phyloP scores from a whole-genome alignment of 2,797 vertebrate species.

The Anabacerthia variegaticeps region DNA sequence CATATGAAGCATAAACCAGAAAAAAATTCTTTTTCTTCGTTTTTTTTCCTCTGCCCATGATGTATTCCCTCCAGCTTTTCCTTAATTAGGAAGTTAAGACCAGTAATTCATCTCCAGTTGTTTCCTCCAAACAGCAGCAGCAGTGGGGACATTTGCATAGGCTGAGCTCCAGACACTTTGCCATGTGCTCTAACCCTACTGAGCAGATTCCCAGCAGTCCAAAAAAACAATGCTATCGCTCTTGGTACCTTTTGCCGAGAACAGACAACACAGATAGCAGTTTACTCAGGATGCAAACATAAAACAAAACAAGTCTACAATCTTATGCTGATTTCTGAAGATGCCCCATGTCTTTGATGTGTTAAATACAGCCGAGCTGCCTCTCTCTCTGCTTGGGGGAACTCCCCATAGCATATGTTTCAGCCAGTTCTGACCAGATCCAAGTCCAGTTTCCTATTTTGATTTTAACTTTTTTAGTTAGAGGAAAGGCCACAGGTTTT shows the following conservation, averaged over 20 bases:
- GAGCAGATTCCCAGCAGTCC: neutral
- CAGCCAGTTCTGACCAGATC: neutral
- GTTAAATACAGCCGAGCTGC: rapidly evolving
- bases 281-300: neutral
- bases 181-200: neutral
- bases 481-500: neutral
- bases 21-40: neutral
- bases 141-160: neutral
- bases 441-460: neutral
- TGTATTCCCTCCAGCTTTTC: slow-evolving; percentile 40
- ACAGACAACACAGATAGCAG: neutral
- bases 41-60: slow-evolving; percentile 23
- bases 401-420: rapidly evolving
- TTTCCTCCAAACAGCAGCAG: neutral
- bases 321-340: neutral
- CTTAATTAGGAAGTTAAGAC: slow-evolving; percentile 61
- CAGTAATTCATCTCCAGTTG: slow-evolving; percentile 46
- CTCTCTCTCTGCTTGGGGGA: neutral
- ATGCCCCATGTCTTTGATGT: rapidly evolving
- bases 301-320: neutral
- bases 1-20: slow-evolving; percentile 44
- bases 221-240: neutral
- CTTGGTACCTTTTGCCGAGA: neutral
- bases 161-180: neutral
- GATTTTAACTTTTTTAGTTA: neutral